Evolutionary conservation across 2,888 invertebrate species (phyloP).

Genomic region (Meganola albula): DNA sequence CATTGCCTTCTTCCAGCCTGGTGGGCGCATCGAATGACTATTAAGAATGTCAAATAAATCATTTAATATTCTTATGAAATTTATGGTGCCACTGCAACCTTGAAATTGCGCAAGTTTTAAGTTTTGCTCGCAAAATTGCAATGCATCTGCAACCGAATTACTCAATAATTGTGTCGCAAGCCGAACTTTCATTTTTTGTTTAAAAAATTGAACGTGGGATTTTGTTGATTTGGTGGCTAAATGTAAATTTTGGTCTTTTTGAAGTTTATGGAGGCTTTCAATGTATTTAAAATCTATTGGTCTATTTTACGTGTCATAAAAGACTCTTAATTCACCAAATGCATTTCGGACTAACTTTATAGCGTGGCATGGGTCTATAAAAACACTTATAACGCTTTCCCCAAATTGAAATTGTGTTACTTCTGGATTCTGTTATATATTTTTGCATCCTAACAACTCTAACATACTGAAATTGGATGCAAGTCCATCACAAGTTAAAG

Average conservation of each 20-base stretch:
- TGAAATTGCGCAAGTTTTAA: conserved; percentile 2
- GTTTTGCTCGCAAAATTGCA: conserved; percentile 1
- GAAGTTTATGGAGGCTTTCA: not conserved
- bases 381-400: not conserved
- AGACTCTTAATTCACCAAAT: conserved; percentile 4
- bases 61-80: conserved; percentile 6
- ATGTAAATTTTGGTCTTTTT: not conserved
- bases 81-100: conserved; percentile 1
- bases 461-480: conserved; percentile 11
- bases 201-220: conserved; percentile 1
- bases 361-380: conserved; percentile 6
- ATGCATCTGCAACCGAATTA: conserved; percentile 1
- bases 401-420: not conserved
- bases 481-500: conserved; percentile 10
- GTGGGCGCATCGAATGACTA: conserved; percentile 3
- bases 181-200: conserved; percentile 2
- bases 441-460: conserved; percentile 11
- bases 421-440: conserved; percentile 5
- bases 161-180: conserved; percentile 3
- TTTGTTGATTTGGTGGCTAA: not conserved
- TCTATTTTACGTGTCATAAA: conserved; percentile 6
- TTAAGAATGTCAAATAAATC: conserved; percentile 6
- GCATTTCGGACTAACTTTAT: conserved; percentile 6
- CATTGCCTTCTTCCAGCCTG: conserved; percentile 6
- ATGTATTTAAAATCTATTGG: conserved; percentile 7